These are phyloP conservation scores for Lampris megalopsis DNA, from an alignment of 2,113 vertebrate species.

Conservation along the genomic window DNA sequence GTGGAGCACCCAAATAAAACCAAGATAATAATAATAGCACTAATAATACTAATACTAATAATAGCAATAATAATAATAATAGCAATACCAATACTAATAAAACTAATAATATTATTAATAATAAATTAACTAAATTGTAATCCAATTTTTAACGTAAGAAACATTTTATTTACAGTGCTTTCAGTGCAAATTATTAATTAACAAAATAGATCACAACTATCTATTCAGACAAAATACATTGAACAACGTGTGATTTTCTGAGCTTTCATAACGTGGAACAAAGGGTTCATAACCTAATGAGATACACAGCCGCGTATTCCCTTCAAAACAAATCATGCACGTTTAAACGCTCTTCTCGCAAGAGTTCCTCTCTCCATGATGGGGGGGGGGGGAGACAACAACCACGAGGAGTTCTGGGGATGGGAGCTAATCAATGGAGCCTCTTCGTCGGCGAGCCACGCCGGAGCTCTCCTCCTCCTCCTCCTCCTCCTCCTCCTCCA, in stretches of 20 bases:
- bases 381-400: slow-evolving; percentile 10
- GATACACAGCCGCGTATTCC: slow-evolving; percentile 68
- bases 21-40: slow-evolving; percentile 64
- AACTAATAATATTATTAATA: slow-evolving; percentile 13
- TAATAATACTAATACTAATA: slow-evolving; percentile 38
- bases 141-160: slow-evolving; percentile 85
- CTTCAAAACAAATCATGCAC: slow-evolving; percentile 54
- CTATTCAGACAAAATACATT: slow-evolving; percentile 65
- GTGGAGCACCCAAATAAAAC: slow-evolving; percentile 14
- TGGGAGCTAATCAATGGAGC: not conserved
- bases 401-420: slow-evolving; percentile 33
- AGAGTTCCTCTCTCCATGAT: no score
- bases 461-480: no score
- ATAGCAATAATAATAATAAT: slow-evolving; percentile 28
- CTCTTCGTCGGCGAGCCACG: no score
- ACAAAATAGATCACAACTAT: slow-evolving; percentile 80
- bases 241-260: slow-evolving; percentile 69
- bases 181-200: slow-evolving; percentile 88
- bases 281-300: slow-evolving; percentile 74
- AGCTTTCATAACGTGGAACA: slow-evolving; percentile 64
- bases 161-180: slow-evolving; percentile 96
- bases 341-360: slow-evolving; percentile 35
- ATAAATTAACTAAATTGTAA: slow-evolving; percentile 14
- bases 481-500: no score
- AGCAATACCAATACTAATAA: slow-evolving; percentile 41